These are phyloP conservation scores for Chaenocephalus aceratus DNA, from an alignment of 2,113 vertebrate species.

Conservation along the genomic window DNA sequence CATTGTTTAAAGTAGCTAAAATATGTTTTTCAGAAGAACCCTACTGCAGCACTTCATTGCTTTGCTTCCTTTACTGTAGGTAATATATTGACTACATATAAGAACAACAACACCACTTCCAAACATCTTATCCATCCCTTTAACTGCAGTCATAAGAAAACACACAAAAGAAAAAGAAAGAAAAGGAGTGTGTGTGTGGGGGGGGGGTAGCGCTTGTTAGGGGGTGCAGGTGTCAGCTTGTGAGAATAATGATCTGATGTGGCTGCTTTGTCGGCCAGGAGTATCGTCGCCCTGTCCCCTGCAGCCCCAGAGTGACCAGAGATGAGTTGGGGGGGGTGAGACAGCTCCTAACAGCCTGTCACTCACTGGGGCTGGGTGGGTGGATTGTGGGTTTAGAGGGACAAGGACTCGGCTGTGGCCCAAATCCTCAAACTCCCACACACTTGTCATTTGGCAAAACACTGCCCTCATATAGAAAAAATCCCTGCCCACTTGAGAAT, in stretches of 20 bases:
- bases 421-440: constrained; percentile 32
- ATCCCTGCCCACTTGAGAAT: not conserved
- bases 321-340: constrained; percentile 36
- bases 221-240: constrained; percentile 42
- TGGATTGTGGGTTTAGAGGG: constrained; percentile 42
- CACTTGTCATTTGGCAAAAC: constrained; percentile 1
- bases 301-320: constrained; percentile 59
- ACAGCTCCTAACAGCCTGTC: constrained; percentile 72
- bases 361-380: constrained; percentile 50
- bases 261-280: constrained; percentile 57
- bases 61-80: too few relatives aligned
- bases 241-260: constrained; percentile 62
- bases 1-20: too few relatives aligned
- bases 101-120: too few relatives aligned
- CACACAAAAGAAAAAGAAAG: constrained; percentile 13
- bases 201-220: too few relatives aligned
- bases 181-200: too few relatives aligned
- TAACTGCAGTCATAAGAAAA: constrained; percentile 7
- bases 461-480: not conserved
- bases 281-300: constrained; percentile 65
- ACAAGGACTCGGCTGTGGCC: constrained; percentile 28
- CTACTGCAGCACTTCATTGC: too few relatives aligned
- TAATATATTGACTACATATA: too few relatives aligned
- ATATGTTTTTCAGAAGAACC: too few relatives aligned
- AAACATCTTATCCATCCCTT: not conserved